A percentile compares a stretch with the other conserved stretches of the same genome.
phyloP scores from a whole-genome alignment of 2,113 vertebrate genomes.

The Lophotis ruficrista region DNA sequence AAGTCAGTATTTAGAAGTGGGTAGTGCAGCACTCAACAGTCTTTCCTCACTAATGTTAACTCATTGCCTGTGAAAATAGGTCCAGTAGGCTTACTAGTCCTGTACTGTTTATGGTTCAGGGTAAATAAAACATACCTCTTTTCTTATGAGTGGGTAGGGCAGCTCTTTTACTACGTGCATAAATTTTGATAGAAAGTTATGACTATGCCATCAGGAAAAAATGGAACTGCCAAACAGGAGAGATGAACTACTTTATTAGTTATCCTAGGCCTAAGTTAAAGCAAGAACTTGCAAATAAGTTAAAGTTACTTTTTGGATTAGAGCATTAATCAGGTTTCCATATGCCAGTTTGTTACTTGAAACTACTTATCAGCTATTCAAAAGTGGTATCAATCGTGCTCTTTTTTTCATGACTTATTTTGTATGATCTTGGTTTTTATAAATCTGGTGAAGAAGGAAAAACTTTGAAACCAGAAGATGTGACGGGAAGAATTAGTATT shows the following conservation, averaged over 20 bases:
- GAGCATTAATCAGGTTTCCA: not conserved
- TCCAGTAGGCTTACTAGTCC: not conserved
- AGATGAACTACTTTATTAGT: not conserved
- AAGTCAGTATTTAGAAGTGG: not conserved
- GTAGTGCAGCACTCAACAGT: not conserved
- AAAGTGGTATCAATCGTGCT: not conserved
- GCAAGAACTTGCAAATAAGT: not conserved
- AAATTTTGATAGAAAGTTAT: not conserved
- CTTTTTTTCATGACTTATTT: not conserved
- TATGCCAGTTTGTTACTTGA: not conserved
- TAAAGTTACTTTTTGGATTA: not conserved
- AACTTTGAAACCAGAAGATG: not conserved
- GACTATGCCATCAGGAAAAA: not conserved
- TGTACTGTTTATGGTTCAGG: not conserved
- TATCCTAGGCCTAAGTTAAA: not conserved
- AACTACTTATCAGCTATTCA: not conserved
- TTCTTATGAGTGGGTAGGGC: not conserved
- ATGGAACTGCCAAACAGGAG: not conserved
- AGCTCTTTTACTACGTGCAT: not conserved
- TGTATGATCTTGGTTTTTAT: not conserved
- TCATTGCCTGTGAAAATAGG: not conserved
- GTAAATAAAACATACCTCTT: not conserved
- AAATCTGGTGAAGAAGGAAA: not conserved
- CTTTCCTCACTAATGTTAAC: not conserved
- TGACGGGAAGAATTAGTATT: not conserved